Evolutionary conservation across 2,113 vertebrate genomes (phyloP).

Genomic region (Leiothrix lutea): DNA sequence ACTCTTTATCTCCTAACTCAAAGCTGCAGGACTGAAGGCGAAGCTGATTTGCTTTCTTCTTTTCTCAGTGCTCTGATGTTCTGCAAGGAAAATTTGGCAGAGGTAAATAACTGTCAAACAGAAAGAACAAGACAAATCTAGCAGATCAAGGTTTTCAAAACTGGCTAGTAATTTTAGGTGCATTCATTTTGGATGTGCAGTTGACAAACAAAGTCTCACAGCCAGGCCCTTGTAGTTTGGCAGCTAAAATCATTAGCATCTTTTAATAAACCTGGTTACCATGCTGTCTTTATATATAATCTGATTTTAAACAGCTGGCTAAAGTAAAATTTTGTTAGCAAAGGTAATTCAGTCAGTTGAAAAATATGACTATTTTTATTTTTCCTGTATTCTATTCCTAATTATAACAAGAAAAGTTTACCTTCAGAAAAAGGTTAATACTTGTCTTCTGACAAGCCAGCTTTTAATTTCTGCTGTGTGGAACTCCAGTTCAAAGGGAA

Average conservation of each 20-base stretch:
- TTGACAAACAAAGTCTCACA: neutral
- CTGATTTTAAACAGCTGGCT: neutral
- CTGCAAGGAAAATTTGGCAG: neutral
- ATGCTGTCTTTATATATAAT: neutral
- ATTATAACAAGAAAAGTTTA: neutral
- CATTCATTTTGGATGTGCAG: neutral
- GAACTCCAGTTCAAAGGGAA: neutral
- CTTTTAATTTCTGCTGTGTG: neutral
- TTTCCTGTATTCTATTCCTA: neutral
- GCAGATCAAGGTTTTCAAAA: neutral
- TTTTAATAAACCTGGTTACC: neutral
- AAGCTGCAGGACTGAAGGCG: neutral
- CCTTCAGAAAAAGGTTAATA: neutral
- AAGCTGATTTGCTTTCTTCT: conserved; percentile 37
- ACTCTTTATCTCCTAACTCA: conserved; percentile 30
- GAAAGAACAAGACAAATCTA: neutral
- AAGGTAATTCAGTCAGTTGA: neutral
- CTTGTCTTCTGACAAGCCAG: neutral
- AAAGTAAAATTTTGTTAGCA: neutral
- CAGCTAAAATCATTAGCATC: neutral
- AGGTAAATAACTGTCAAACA: neutral
- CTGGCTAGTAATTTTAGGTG: neutral
- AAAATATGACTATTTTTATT: neutral
- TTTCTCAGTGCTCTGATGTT: neutral
- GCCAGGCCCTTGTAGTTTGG: neutral